Evolutionary conservation across 2,888 invertebrate species (phyloP).

Genomic region (Caenorhabditis imperialis): DNA sequence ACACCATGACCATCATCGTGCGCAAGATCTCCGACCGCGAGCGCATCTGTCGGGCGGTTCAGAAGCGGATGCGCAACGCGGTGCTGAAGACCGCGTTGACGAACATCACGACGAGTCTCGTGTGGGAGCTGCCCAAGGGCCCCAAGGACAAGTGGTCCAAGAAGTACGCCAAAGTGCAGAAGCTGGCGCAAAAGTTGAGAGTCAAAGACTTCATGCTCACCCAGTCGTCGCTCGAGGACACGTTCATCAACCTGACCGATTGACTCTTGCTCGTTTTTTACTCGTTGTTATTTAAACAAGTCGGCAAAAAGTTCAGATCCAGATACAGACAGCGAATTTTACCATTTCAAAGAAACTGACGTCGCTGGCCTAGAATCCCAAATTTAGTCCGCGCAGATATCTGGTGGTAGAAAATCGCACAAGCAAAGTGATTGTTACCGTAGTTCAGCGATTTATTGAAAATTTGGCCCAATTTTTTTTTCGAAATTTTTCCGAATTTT

Average conservation of each 20-base stretch:
- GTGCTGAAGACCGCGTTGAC: slow-evolving; percentile 20
- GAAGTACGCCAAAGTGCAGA: slow-evolving; percentile 5
- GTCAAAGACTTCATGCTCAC: slow-evolving; percentile 27
- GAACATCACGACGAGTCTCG: slow-evolving; percentile 12
- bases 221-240: slow-evolving; percentile 25
- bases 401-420: no score
- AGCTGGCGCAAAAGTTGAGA: neutral
- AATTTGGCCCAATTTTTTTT: no score
- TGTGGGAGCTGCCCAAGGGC: slow-evolving; percentile 12
- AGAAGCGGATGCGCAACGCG: slow-evolving; percentile 5
- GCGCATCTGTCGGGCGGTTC: neutral
- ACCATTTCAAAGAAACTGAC: no score
- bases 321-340: no score
- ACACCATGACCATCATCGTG: slow-evolving; percentile 49
- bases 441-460: no score
- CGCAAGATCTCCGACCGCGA: slow-evolving; percentile 58
- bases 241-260: slow-evolving; percentile 15
- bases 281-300: no score
- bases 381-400: no score
- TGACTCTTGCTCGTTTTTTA: neutral
- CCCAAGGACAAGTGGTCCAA: slow-evolving; percentile 13
- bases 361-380: no score
- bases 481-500: no score
- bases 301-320: no score
- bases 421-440: no score